These are phyloP conservation scores for Xyrauchen texanus DNA, from an alignment of 2,113 vertebrate species.

Conservation along the genomic window DNA sequence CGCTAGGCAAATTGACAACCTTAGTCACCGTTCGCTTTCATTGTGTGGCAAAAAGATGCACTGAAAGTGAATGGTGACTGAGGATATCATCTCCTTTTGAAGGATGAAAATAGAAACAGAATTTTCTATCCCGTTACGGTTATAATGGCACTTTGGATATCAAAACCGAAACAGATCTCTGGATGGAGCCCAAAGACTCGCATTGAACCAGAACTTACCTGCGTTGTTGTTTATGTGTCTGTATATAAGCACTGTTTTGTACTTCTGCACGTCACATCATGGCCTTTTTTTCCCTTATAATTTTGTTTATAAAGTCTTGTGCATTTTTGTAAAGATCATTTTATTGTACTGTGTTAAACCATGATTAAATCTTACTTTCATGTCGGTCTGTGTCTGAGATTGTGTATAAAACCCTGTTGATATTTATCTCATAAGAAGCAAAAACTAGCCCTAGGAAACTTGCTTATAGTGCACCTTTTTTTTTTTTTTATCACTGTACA, in stretches of 20 bases:
- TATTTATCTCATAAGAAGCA: background rate
- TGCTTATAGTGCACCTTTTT: too few species aligned
- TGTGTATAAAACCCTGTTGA: background rate
- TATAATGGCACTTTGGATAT: background rate
- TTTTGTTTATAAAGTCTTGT: constrained; percentile 24
- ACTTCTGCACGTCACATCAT: constrained; percentile 31
- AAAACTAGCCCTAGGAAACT: background rate
- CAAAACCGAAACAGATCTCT: background rate
- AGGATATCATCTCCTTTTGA: too few species aligned
- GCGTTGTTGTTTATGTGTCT: background rate
- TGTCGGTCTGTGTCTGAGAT: constrained; percentile 21
- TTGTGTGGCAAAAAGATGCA: too few species aligned
- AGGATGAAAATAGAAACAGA: too few species aligned
- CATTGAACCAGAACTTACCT: background rate
- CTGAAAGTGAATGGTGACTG: too few species aligned
- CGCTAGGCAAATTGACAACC: too few species aligned
- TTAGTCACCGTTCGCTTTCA: too few species aligned
- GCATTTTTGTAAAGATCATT: constrained; percentile 37
- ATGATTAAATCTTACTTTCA: constrained; percentile 52
- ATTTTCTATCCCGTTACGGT: too few species aligned
- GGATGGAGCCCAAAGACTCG: constrained; percentile 2
- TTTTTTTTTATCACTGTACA: background rate
- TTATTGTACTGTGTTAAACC: constrained; percentile 44
- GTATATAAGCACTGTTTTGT: constrained; percentile 31
- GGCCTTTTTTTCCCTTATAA: background rate